Percentiles rank a stretch among this genome's conserved stretches.
phyloP scores from a whole-genome alignment of 2,888 invertebrate species.

The Drymonia ruficornis region DNA sequence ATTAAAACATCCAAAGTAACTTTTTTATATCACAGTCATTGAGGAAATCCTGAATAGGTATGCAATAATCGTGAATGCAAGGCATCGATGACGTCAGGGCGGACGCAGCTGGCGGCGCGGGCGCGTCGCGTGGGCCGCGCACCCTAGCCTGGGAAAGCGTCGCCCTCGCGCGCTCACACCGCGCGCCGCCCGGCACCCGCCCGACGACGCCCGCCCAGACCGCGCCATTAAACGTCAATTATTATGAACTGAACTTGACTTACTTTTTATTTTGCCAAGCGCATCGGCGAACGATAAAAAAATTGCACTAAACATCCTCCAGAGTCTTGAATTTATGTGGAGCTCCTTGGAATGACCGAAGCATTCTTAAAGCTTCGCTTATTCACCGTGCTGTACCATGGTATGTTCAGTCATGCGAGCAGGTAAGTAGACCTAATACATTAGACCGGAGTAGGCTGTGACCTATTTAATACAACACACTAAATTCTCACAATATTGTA shows the following conservation, averaged over 20 bases:
- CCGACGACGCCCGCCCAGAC: constrained; percentile 29
- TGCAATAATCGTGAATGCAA: constrained; percentile 25
- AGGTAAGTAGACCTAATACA: too few species aligned
- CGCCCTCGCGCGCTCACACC: constrained; percentile 54
- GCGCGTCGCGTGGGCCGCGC: constrained; percentile 22
- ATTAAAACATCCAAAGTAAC: constrained; percentile 9
- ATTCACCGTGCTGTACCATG: too few species aligned
- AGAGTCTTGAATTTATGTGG: too few species aligned
- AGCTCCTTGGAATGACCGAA: too few species aligned
- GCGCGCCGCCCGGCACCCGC: constrained; percentile 9
- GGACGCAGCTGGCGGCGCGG: constrained; percentile 39
- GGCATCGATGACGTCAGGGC: constrained; percentile 45
- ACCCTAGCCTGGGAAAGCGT: constrained; percentile 65
- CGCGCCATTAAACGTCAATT: constrained; percentile 64
- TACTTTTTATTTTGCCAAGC: constrained; percentile 44
- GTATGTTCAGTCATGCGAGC: too few species aligned
- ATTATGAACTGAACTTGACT: constrained; percentile 57
- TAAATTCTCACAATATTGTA: too few species aligned
- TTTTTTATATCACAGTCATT: constrained; percentile 26
- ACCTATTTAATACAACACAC: too few species aligned
- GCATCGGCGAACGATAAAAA: background rate
- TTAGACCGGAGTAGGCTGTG: too few species aligned
- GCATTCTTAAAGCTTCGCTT: too few species aligned
- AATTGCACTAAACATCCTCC: background rate
- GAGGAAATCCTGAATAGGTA: constrained; percentile 48